A percentile compares a stretch with the other conserved stretches of the same genome.
phyloP scores from a whole-genome alignment of 2,113 vertebrate species.

The Labeo catla region DNA sequence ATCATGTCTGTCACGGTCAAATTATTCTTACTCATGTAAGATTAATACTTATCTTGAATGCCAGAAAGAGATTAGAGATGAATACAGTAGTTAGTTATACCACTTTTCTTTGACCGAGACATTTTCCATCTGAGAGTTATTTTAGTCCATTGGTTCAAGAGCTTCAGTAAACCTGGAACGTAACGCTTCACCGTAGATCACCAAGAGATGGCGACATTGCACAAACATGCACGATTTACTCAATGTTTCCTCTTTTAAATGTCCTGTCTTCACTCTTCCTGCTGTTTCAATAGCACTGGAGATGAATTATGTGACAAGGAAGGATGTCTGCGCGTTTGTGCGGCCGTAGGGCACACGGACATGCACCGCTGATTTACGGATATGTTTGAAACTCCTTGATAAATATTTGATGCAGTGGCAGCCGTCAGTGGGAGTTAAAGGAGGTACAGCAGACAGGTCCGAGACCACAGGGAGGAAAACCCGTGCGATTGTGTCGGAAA shows the following conservation, averaged over 20 bases:
- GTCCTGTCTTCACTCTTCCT: conserved; percentile 13
- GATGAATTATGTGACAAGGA: conserved; percentile 47
- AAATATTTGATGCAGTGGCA: conserved; percentile 53
- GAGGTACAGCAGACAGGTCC: conserved; percentile 47
- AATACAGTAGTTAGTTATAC: neutral
- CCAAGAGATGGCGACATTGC: conserved; percentile 79
- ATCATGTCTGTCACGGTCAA: neutral
- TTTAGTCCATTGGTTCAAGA: neutral
- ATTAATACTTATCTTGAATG: neutral
- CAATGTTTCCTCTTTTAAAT: neutral
- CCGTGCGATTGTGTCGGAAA: conserved; percentile 7
- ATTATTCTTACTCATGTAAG: neutral
- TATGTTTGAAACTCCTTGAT: conserved; percentile 45
- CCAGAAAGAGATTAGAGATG: neutral
- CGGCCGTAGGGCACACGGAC: conserved; percentile 31
- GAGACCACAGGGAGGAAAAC: conserved; percentile 43
- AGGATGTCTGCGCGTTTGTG: conserved; percentile 23
- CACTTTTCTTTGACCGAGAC: neutral
- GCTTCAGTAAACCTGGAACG: neutral
- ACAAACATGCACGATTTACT: conserved; percentile 50
- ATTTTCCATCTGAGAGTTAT: neutral
- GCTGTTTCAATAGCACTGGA: conserved; percentile 34
- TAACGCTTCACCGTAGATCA: neutral
- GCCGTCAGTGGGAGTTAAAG: conserved; percentile 36
- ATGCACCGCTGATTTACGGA: conserved; percentile 45